phyloP scores from a whole-genome alignment of 2,113 vertebrate genomes.

The Rhineura floridana region DNA sequence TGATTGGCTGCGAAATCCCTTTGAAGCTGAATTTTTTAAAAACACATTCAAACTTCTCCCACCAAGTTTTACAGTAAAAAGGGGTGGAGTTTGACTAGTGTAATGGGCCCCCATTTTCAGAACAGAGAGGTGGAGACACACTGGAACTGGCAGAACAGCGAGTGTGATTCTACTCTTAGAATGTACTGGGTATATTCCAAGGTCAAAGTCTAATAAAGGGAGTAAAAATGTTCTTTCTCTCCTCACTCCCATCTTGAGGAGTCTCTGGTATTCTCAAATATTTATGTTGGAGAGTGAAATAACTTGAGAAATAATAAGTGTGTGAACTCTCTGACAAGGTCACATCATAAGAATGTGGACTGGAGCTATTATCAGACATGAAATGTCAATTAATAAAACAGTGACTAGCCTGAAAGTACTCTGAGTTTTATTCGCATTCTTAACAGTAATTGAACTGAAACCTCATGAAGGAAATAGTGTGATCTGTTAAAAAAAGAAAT shows the following conservation, averaged over 20 bases:
- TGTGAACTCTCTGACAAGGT: slow-evolving; percentile 56
- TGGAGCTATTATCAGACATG: slow-evolving; percentile 57
- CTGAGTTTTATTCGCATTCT: slow-evolving; percentile 57
- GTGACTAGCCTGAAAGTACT: slow-evolving; percentile 53
- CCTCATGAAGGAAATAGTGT: slow-evolving; percentile 8
- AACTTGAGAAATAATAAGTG: slow-evolving; percentile 47
- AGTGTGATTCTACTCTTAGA: slow-evolving; percentile 22
- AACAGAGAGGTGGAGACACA: no score
- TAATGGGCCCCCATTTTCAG: no score
- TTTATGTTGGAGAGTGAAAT: slow-evolving; percentile 54
- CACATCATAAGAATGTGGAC: slow-evolving; percentile 40
- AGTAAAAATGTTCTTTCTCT: slow-evolving; percentile 24
- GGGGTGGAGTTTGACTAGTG: no score
- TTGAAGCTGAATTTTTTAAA: no score
- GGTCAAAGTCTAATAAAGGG: slow-evolving; percentile 40
- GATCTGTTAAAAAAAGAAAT: slow-evolving; percentile 1
- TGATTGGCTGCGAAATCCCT: no score
- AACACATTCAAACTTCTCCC: no score
- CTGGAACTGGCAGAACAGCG: no score
- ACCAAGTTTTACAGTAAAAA: no score
- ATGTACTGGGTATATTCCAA: slow-evolving; percentile 48
- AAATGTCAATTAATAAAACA: slow-evolving; percentile 62
- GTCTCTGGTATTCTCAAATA: slow-evolving; percentile 62
- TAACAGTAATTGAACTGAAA: slow-evolving; percentile 56
- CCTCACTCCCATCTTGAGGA: slow-evolving; percentile 39